Evolutionary conservation across 2,113 vertebrate genomes (phyloP).

Genomic region (Varanus salvator): DNA sequence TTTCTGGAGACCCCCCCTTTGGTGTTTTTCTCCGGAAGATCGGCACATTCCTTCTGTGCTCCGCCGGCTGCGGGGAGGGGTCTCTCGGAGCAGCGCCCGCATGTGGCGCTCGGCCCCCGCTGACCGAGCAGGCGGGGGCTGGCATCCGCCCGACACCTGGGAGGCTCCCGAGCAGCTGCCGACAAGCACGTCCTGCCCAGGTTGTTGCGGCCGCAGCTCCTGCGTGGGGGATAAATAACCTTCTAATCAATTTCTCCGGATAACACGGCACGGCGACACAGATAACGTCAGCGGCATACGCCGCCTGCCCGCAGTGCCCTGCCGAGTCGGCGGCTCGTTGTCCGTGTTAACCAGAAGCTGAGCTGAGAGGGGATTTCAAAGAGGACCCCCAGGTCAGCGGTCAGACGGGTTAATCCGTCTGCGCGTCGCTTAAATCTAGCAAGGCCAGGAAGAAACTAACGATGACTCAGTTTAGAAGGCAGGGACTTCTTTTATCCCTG

Average conservation of each 20-base stretch:
- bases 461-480: conserved; percentile 4
- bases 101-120: neutral
- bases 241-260: conserved; percentile 29
- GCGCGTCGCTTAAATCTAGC: neutral
- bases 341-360: conserved; percentile 16
- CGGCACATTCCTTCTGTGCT: neutral
- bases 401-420: conserved; percentile 22
- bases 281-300: conserved; percentile 24
- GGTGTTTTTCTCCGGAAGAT: too few relatives aligned
- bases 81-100: neutral
- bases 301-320: conserved; percentile 1
- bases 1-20: too few relatives aligned
- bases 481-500: conserved; percentile 5
- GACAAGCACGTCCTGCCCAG: neutral
- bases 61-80: neutral
- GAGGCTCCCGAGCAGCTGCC: conserved; percentile 30
- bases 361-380: neutral
- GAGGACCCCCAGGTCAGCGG: conserved; percentile 15
- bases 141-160: conserved; percentile 29
- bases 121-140: neutral
- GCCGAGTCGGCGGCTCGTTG: neutral
- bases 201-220: conserved; percentile 27
- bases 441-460: conserved; percentile 3
- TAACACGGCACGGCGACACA: conserved; percentile 3
- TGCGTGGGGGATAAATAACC: conserved; percentile 27